Conservation (phyloP, 2,888 invertebrate species). For the Harpagoxenus sublaevis region DNA sequence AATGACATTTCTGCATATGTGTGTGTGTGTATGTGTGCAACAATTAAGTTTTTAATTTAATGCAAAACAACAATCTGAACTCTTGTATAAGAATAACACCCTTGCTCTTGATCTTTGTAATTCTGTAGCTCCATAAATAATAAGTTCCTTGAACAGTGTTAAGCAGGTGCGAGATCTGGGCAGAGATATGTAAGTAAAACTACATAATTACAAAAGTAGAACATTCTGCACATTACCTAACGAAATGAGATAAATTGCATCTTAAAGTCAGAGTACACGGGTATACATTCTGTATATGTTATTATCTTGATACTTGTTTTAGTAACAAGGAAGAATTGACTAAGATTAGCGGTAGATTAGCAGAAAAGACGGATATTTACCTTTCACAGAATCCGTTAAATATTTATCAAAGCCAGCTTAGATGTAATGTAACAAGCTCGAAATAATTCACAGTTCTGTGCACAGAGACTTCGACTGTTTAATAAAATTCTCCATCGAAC, state of each 20-base stretch:
- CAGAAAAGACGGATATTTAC: neutral
- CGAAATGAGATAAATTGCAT: neutral
- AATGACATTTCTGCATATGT: neutral
- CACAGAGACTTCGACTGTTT: neutral
- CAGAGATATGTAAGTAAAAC: neutral
- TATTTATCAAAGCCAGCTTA: neutral
- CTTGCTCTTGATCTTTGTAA: constrained; percentile 3
- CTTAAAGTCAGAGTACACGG: neutral
- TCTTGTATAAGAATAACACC: neutral
- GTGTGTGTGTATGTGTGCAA: neutral
- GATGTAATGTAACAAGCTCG: neutral
- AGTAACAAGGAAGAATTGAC: neutral
- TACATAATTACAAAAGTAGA: constrained; percentile 9
- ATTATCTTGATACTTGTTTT: neutral
- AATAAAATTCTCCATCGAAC: constrained; percentile 9
- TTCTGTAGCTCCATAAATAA: neutral
- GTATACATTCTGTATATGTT: neutral
- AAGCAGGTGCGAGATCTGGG: constrained; percentile 1
- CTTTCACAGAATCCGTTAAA: neutral
- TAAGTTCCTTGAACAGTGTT: neutral
- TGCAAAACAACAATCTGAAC: neutral
- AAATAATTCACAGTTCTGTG: neutral
- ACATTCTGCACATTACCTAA: constrained; percentile 5
- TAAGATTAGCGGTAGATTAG: neutral
- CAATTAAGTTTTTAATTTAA: neutral